A percentile compares a stretch with the other conserved stretches of the same genome.
phyloP scores from a whole-genome alignment of 1,140 invertebrate genomes.

The Pseudomyrmex gracilis region DNA sequence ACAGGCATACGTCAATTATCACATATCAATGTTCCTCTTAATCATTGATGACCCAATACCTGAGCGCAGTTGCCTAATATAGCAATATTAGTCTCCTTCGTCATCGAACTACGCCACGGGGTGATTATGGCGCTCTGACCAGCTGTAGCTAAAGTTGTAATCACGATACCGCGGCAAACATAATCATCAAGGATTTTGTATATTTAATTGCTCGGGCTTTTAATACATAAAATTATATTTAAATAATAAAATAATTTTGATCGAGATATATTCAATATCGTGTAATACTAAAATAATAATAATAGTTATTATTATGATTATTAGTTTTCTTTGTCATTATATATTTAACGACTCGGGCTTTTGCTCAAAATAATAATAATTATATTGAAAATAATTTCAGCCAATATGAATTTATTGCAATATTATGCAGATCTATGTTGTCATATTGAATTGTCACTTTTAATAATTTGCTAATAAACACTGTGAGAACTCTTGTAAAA shows the following conservation, averaged over 20 bases:
- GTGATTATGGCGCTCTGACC: not conserved
- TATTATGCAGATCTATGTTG: too few relatives aligned
- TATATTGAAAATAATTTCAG: too few relatives aligned
- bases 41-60: constrained; percentile 42
- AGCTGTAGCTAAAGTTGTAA: not conserved
- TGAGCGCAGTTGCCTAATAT: constrained; percentile 26
- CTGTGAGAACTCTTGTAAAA: too few relatives aligned
- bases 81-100: constrained; percentile 46
- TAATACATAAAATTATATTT: not conserved
- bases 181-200: not conserved
- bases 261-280: too few relatives aligned
- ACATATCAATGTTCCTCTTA: constrained; percentile 47
- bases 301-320: too few relatives aligned
- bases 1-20: constrained; percentile 40
- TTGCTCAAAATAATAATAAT: too few relatives aligned
- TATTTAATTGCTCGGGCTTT: not conserved
- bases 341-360: too few relatives aligned
- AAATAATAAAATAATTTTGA: not conserved
- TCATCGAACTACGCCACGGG: constrained; percentile 34
- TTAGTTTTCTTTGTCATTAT: too few relatives aligned
- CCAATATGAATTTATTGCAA: too few relatives aligned
- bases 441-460: too few relatives aligned
- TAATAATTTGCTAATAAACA: too few relatives aligned
- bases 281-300: too few relatives aligned
- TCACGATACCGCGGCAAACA: not conserved